Conservation (phyloP, 1,140 invertebrate genomes). For the Microplitis demolitor region DNA sequence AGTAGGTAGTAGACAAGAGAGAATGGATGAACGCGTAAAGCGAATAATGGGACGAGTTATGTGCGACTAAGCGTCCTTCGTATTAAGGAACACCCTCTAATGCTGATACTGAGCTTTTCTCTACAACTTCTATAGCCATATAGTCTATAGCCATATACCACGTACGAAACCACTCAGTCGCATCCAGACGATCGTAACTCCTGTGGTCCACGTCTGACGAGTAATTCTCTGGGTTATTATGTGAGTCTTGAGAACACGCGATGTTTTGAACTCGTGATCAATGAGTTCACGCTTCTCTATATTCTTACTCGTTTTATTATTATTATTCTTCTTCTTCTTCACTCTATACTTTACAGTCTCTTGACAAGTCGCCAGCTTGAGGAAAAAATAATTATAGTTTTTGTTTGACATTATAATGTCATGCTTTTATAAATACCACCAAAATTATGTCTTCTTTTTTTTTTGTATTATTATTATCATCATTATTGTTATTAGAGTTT, state of each 20-base stretch:
- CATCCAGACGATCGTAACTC: constrained; percentile 46
- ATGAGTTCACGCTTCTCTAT: constrained; percentile 12
- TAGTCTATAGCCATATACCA: no score
- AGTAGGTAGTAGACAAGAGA: constrained; percentile 8
- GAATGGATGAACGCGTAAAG: constrained; percentile 22
- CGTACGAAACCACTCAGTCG: background rate
- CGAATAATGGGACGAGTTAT: constrained; percentile 34
- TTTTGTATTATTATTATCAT: background rate
- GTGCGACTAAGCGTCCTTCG: constrained; percentile 32
- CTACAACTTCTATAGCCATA: background rate
- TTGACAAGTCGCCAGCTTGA: no score
- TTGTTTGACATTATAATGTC: no score
- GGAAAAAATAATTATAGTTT: no score
- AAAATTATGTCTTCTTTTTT: background rate
- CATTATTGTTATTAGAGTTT: background rate
- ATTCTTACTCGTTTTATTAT: background rate
- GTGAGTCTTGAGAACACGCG: background rate
- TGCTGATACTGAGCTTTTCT: constrained; percentile 10
- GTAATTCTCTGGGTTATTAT: constrained; percentile 12
- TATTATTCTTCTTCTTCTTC: no score
- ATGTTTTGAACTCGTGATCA: constrained; percentile 16
- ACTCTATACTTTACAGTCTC: no score
- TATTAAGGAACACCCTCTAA: background rate
- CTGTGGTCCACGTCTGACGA: constrained; percentile 20
- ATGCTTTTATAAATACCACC: no score